Conservation (phyloP, 2,797 vertebrate species). For the Mormyrops boulengeri region DNA sequence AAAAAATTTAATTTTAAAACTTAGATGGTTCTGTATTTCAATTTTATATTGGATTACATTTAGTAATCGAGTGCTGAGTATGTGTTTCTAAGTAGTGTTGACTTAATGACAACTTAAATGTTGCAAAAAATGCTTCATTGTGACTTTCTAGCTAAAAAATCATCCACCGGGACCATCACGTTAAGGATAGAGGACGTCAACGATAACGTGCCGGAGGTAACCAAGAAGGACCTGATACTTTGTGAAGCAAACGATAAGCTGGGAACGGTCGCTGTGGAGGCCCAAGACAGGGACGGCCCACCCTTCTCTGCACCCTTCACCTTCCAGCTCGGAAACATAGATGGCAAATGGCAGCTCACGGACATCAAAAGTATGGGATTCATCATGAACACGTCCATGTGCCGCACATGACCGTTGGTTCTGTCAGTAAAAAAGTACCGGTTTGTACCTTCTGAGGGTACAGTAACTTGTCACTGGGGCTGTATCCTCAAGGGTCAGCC, state of each 20-base stretch:
- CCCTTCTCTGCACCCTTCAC: constrained; percentile 62
- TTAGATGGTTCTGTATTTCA: neutral
- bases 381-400: neutral
- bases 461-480: neutral
- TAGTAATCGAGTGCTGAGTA: neutral
- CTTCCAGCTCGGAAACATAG: constrained; percentile 44
- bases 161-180: constrained; percentile 66
- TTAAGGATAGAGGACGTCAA: constrained; percentile 63
- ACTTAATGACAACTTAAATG: neutral
- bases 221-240: constrained; percentile 36
- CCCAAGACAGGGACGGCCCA: constrained; percentile 54
- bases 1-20: neutral
- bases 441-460: neutral
- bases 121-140: neutral
- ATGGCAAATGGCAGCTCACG: constrained; percentile 50
- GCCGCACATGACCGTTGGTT: neutral
- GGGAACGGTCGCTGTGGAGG: constrained; percentile 42
- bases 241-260: constrained; percentile 49
- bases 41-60: neutral
- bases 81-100: neutral
- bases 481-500: neutral
- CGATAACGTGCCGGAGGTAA: constrained; percentile 60
- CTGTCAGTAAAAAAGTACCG: neutral
- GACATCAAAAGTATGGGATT: constrained; percentile 48
- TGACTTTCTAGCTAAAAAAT: constrained; percentile 57